Base-by-base conservation (phyloP, 1,140 invertebrate genomes). In the Diachasma alloeum region DNA sequence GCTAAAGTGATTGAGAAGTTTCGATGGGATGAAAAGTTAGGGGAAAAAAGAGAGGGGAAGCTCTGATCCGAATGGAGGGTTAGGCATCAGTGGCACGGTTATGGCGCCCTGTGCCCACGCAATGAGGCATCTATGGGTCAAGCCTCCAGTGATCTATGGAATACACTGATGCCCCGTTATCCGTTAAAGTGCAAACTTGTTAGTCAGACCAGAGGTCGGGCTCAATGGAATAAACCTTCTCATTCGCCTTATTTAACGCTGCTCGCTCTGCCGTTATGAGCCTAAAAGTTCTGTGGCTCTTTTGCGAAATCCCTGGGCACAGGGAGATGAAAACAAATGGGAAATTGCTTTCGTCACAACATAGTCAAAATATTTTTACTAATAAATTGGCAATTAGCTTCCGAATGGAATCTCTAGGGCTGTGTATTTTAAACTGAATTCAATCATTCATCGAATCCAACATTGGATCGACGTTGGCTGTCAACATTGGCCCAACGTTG, bases 151-250 rank as follows among this genome's bases (percentile, higher is more conserved):
- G 87, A 88, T 88, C 86, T 86, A 89, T 88, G 83, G 80, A 80
- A 86, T 85, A 79, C 81, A 76, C 85, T 86, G 86, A 87, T 86
- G 80, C 80, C 77, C 87, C 88, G 88, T 89, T 88, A 89, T 87
- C 78, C 84, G 87, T 81, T 87, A 88, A 88, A 87, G 87, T 89
- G 87, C 87, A 89, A 89, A 88, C 87, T 87, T 87, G 86, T 87
- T 87, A 87, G 87, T 87, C 87, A 88, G 86, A 86, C 82, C 67
- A 67, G 68, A 81, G 80, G 75, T 74, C 74, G 79, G 39, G 17
- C 75, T 83, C 81, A 84, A 83, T 80, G 74, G 75, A 69, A 66
- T 81, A 78, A 78, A 81, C 79, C 39, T 68, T 75, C 73, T 75
- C 63, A 81, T 80, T 79, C 79, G 79, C 75, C 69, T 78, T 77